Conservation (phyloP, 2,888 invertebrate species). For the Ichneumoninae sp. region DNA sequence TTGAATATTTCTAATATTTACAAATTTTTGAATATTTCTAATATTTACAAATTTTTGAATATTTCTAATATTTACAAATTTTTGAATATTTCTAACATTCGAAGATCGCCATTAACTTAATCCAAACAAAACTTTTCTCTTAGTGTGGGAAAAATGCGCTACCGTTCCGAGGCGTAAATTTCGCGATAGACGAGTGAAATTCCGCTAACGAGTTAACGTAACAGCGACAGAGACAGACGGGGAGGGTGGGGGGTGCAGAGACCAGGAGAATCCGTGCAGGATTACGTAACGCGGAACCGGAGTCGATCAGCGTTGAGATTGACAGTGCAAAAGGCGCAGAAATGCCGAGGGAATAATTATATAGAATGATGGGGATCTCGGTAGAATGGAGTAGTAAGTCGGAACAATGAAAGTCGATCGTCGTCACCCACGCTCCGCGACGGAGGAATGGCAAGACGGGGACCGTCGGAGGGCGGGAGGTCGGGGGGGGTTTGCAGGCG, state of each 20-base stretch:
- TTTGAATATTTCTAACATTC: too few species aligned
- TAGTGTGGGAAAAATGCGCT: too few species aligned
- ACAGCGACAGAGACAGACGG: background rate
- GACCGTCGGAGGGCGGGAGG: background rate
- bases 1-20: too few species aligned
- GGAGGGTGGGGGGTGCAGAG: background rate
- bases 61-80: too few species aligned
- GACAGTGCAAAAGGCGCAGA: slow-evolving; percentile 62
- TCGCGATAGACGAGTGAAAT: background rate
- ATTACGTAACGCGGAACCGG: slow-evolving; percentile 36
- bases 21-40: too few species aligned
- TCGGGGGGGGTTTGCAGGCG: background rate
- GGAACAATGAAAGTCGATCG: slow-evolving; percentile 70
- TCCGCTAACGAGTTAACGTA: slow-evolving; percentile 18
- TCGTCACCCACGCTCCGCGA: slow-evolving; percentile 64
- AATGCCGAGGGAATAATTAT: slow-evolving; percentile 60
- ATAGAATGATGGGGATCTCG: slow-evolving; percentile 52
- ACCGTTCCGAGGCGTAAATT: background rate
- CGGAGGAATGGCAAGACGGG: background rate
- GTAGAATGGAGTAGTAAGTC: slow-evolving; percentile 55
- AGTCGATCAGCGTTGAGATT: slow-evolving; percentile 36
- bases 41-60: too few species aligned
- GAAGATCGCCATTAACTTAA: too few species aligned
- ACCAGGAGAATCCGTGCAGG: slow-evolving; percentile 7
- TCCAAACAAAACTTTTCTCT: too few species aligned